phyloP scores from a whole-genome alignment of 30 jellyfish, hydroid and myxozoan species.

The Hydra vulgaris region DNA sequence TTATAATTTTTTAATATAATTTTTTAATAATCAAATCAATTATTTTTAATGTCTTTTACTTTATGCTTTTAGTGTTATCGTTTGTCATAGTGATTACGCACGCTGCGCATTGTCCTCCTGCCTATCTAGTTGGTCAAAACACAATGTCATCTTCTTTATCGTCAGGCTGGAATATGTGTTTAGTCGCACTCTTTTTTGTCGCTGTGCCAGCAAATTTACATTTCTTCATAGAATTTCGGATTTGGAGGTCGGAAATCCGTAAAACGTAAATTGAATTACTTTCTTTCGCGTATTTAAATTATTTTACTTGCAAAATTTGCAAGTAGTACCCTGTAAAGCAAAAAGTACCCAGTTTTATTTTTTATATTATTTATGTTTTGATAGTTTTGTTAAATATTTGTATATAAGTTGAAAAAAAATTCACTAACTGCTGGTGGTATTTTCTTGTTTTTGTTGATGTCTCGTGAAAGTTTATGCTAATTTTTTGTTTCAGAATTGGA shows the following conservation, averaged over 20 bases:
- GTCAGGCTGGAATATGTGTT: background rate
- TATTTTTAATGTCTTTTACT: background rate
- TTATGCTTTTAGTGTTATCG: background rate
- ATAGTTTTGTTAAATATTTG: too few species aligned
- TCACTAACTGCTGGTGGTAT: too few species aligned
- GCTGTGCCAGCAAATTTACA: background rate
- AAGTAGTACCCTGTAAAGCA: too few species aligned
- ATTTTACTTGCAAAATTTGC: too few species aligned
- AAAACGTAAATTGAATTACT: background rate
- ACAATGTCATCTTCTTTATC: background rate
- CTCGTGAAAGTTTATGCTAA: too few species aligned
- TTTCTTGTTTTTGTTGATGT: too few species aligned
- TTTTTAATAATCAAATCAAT: background rate
- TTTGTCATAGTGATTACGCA: background rate
- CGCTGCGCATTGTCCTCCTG: conserved; percentile 8
- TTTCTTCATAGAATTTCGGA: background rate
- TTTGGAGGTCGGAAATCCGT: background rate
- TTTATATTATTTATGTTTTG: too few species aligned
- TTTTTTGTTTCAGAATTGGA: too few species aligned
- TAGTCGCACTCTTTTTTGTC: background rate
- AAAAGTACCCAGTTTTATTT: too few species aligned
- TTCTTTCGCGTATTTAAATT: too few species aligned
- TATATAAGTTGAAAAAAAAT: too few species aligned
- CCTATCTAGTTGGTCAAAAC: background rate
- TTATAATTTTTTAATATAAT: too few species aligned